Evolutionary conservation across 2,888 invertebrate genomes (phyloP), one percentile per base, ranked within the genome.

Genomic region (Cyclophora punctaria): DNA sequence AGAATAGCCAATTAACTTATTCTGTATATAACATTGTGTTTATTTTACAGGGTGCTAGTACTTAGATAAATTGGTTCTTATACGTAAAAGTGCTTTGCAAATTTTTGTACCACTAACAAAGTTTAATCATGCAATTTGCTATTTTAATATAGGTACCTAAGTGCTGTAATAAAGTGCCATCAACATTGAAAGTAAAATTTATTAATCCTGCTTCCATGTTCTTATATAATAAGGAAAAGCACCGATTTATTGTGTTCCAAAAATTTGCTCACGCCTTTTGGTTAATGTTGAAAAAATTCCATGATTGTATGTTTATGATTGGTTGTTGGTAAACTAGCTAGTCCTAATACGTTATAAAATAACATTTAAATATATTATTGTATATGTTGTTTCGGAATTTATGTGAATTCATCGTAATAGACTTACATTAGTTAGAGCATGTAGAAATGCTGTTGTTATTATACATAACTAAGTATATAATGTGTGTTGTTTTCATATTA

Each of bases 21-120:
- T 67, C 62, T 73, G 70, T 78, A 77, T 56, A 77, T 79, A 73
- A 77, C 70, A 71, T 62, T 64, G 72, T 80, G 69, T 78, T 73
- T 77, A 73, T 78, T 73, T 78, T 71, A 81, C 81, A 83, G 80
- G 83, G 82, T 82, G 77, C 71, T 82, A 82, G 81, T 83, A 78
- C 75, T 80, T 83, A 82, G 74, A 69, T 68, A 66, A 63, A 58
- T 71, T 65, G 63, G 63, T 59, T 64, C 51, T 62, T 47, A 57
- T 62, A 69, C 62, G 20, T 20, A 20, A 20, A 20, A 20, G 20
- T 20, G 20, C 20, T 20, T 20, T 37, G 37, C 37, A 37, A 37
- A 37, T 37, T 37, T 37, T 37, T 20, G 20, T 20, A 20, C 20
- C 20, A 20, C 20, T 20, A 20, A 20, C 20, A 20, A 20, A 20